phyloP scores from a whole-genome alignment of 2,888 invertebrate species.

The Anoplius nigerrimus region DNA sequence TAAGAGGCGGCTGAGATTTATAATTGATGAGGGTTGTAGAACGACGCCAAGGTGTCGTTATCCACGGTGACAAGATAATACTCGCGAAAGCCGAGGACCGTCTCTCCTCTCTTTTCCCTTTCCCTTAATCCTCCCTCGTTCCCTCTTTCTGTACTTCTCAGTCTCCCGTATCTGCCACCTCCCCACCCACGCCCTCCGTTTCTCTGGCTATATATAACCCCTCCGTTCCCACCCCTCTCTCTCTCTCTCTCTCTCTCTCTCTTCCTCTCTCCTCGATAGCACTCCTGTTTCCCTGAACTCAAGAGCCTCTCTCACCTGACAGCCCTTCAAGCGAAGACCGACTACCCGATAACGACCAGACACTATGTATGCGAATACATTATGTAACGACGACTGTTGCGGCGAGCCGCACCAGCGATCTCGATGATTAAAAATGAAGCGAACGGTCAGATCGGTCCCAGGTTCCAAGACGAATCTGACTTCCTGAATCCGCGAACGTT shows the following conservation, averaged over 20 bases:
- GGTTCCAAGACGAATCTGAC: conserved; percentile 7
- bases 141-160: conserved; percentile 43
- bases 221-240: conserved; percentile 29
- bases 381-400: conserved; percentile 45
- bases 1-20: conserved; percentile 64
- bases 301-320: conserved; percentile 60
- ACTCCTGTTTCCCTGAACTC: conserved; percentile 62
- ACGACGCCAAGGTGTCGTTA: conserved; percentile 71
- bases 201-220: too few species aligned
- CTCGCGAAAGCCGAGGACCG: conserved; percentile 64
- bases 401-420: conserved; percentile 22
- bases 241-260: conserved; percentile 46
- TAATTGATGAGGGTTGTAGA: conserved; percentile 71
- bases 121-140: conserved; percentile 30
- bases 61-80: conserved; percentile 71
- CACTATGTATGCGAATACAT: conserved; percentile 52
- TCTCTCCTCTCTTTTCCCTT: conserved; percentile 22
- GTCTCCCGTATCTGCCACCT: too few species aligned
- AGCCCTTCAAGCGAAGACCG: conserved; percentile 57
- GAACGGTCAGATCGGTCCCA: background rate
- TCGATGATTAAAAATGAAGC: conserved; percentile 27
- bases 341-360: conserved; percentile 61
- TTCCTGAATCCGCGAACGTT: too few species aligned
- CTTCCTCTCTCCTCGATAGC: conserved; percentile 55
- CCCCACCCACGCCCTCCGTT: conserved; percentile 17